Conservation (phyloP, 2,113 vertebrate species). For the Albula glossodonta region DNA sequence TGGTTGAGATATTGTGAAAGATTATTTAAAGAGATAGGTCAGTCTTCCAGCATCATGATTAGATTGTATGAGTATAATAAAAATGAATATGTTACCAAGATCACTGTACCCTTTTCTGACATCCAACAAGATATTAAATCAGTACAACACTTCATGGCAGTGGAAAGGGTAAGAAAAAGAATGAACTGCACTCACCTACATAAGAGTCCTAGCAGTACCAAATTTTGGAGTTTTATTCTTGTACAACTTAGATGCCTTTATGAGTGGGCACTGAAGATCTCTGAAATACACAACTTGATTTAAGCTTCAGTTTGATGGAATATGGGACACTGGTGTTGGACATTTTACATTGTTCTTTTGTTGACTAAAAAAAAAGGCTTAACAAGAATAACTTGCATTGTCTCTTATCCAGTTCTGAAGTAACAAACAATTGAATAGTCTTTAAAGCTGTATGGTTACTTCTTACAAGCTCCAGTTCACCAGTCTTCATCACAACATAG, state of each 20-base stretch:
- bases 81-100: neutral
- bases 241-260: neutral
- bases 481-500: too few species aligned
- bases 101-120: neutral
- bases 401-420: too few species aligned
- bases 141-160: neutral
- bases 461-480: too few species aligned
- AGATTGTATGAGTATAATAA: neutral
- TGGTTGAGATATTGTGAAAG: neutral
- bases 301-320: too few species aligned
- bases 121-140: neutral
- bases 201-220: neutral
- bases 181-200: neutral
- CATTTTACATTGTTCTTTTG: too few species aligned
- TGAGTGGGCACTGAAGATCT: too few species aligned
- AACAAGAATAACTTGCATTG: too few species aligned
- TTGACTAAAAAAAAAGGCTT: too few species aligned
- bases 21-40: neutral
- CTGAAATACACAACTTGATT: too few species aligned
- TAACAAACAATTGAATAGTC: too few species aligned
- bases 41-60: neutral
- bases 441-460: too few species aligned
- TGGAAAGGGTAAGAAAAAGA: neutral
- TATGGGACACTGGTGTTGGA: too few species aligned
- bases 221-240: neutral